These are phyloP conservation scores for Streblospio benedicti DNA, from an alignment of 1,140 invertebrate genomes.

Conservation along the genomic window DNA sequence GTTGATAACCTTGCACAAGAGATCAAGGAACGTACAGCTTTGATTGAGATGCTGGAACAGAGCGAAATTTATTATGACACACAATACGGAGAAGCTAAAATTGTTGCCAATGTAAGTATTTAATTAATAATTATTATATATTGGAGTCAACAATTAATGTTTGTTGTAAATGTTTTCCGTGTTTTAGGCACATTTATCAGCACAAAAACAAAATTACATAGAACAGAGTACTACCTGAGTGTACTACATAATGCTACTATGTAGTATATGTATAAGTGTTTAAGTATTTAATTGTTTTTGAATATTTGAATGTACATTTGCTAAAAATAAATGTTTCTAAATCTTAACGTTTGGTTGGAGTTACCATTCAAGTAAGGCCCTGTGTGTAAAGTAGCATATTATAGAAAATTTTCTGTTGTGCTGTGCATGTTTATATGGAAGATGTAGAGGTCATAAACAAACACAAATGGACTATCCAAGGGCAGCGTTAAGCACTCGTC, in stretches of 20 bases:
- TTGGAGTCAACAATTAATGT: neutral
- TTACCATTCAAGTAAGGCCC: no score
- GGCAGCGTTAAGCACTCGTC: no score
- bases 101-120: conserved; percentile 76
- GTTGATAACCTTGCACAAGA: conserved; percentile 70
- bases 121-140: neutral
- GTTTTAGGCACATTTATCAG: no score
- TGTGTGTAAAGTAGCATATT: no score
- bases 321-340: no score
- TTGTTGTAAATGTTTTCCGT: neutral
- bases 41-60: conserved; percentile 67
- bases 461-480: no score
- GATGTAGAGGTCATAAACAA: no score
- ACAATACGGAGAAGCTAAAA: conserved; percentile 81
- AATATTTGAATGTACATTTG: neutral
- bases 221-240: neutral
- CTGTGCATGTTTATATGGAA: no score
- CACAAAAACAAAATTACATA: no score
- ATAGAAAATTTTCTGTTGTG: no score
- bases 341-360: no score
- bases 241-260: neutral
- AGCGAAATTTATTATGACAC: conserved; percentile 79
- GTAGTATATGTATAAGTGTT: neutral
- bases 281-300: neutral
- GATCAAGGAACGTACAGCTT: conserved; percentile 65